A percentile compares a stretch with the other conserved stretches of the same genome.
phyloP scores from a whole-genome alignment of 2,888 invertebrate species.

The Philonicus albiceps region DNA sequence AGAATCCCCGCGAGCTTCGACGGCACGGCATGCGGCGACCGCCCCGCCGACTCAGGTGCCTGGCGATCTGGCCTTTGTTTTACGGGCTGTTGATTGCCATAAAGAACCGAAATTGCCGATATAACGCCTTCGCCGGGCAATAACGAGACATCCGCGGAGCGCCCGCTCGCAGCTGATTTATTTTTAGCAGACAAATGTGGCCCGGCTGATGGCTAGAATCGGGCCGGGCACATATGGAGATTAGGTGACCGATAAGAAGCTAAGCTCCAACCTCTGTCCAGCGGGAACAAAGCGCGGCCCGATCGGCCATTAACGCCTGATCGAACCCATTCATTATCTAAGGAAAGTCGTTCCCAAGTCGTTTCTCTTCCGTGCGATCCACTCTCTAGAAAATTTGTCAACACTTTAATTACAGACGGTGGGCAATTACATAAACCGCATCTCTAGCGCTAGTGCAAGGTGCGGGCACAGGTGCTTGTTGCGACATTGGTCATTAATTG shows the following conservation, averaged over 20 bases:
- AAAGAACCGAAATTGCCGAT: conserved; percentile 14
- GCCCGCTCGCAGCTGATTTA: not conserved
- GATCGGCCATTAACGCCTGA: conserved; percentile 6
- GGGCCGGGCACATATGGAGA: not conserved
- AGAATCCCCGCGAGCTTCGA: conserved; percentile 42
- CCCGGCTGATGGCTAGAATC: not conserved
- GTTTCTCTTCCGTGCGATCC: not conserved
- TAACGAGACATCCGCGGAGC: not conserved
- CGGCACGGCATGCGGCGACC: conserved; percentile 13
- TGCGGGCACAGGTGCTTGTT: conserved; percentile 5
- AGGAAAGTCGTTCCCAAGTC: not conserved
- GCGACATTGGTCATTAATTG: conserved; percentile 7
- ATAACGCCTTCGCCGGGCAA: not conserved
- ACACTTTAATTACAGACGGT: conserved; percentile 26
- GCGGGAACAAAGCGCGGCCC: not conserved
- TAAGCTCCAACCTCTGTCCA: not conserved
- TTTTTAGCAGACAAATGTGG: not conserved
- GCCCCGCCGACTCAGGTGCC: conserved; percentile 2
- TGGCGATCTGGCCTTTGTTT: conserved; percentile 17
- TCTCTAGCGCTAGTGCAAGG: not conserved
- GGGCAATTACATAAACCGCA: conserved; percentile 15
- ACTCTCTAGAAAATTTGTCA: conserved; percentile 27
- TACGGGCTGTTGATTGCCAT: conserved; percentile 14
- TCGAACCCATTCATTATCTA: conserved; percentile 6
- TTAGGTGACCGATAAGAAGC: not conserved